A percentile compares a stretch with the other conserved stretches of the same genome.
Conservation (phyloP, 2,797 vertebrate species). For the Hippoglossus hippoglossus region DNA sequence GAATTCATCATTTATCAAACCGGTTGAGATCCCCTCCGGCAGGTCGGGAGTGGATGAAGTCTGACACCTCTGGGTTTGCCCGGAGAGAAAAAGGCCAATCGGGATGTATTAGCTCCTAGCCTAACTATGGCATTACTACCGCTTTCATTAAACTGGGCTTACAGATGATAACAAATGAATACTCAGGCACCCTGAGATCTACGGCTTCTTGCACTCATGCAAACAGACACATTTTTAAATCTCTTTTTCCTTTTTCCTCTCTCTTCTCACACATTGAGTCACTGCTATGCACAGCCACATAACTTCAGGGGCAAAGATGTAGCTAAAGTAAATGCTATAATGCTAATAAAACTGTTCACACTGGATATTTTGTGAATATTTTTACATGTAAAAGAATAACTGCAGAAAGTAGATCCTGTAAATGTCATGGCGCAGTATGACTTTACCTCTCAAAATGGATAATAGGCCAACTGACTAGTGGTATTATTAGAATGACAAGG, state of each 20-base stretch:
- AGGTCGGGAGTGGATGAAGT: conserved; percentile 63
- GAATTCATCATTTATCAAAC: conserved; percentile 80
- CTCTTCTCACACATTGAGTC: not conserved
- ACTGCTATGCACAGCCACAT: not conserved
- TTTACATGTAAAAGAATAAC: not conserved
- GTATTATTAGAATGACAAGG: not conserved
- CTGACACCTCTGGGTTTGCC: conserved; percentile 74
- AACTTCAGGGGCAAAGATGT: not conserved
- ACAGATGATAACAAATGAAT: conserved; percentile 62
- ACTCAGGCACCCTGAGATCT: conserved; percentile 20
- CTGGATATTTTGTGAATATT: not conserved
- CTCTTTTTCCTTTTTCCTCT: not conserved
- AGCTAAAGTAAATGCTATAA: not conserved
- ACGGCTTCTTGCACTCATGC: conserved; percentile 11
- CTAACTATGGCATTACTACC: conserved; percentile 50
- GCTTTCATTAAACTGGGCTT: conserved; percentile 65
- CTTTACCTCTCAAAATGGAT: not conserved
- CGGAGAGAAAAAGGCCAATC: conserved; percentile 59
- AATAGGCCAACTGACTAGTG: not conserved
- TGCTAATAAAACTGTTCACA: not conserved
- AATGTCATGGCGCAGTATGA: not conserved
- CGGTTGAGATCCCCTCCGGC: conserved; percentile 71
- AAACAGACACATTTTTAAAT: conserved; percentile 20
- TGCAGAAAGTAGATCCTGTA: not conserved
- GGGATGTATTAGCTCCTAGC: conserved; percentile 53